These are phyloP conservation scores for Eptatretus atami DNA, from an alignment of 2,797 vertebrate species.

Conservation along the genomic window DNA sequence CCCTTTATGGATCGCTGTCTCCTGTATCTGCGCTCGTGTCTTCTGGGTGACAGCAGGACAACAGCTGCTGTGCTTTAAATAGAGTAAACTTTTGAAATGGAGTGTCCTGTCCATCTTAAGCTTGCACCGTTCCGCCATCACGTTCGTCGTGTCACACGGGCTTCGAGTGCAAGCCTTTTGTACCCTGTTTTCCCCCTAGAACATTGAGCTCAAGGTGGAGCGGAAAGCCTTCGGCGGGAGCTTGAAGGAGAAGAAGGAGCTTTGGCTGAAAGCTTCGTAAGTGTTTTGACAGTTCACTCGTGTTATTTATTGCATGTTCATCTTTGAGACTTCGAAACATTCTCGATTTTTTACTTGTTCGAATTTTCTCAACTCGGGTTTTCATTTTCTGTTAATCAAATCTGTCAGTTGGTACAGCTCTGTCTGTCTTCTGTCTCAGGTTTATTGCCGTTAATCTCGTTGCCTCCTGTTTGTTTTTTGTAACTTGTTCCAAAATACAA, in stretches of 20 bases:
- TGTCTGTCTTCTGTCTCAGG: too few relatives aligned
- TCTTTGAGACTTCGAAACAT: too few relatives aligned
- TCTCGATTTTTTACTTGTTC: too few relatives aligned
- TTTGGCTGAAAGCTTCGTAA: constrained; percentile 35
- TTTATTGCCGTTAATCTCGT: too few relatives aligned
- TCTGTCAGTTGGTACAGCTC: too few relatives aligned
- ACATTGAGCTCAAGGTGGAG: constrained; percentile 73
- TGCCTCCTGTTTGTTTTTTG: too few relatives aligned
- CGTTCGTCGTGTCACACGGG: constrained; percentile 9
- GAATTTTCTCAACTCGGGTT: too few relatives aligned
- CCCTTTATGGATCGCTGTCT: too few relatives aligned
- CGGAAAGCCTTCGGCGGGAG: constrained; percentile 61
- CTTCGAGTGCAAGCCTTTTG: constrained; percentile 7
- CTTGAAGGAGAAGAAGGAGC: constrained; percentile 45
- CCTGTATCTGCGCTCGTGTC: background rate
- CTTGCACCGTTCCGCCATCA: constrained; percentile 9
- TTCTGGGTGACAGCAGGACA: constrained; percentile 10
- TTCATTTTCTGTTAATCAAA: too few relatives aligned
- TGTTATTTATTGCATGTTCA: too few relatives aligned
- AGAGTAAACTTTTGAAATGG: constrained; percentile 8
- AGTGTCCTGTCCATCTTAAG: constrained; percentile 8
- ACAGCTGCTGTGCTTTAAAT: constrained; percentile 11
- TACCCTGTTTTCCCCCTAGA: constrained; percentile 20
- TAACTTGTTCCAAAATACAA: too few relatives aligned
- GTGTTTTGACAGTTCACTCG: constrained; percentile 12